A percentile compares a stretch with the other conserved stretches of the same genome.
phyloP scores from a whole-genome alignment of 1,140 invertebrate species.

The Monomorium pharaonis region DNA sequence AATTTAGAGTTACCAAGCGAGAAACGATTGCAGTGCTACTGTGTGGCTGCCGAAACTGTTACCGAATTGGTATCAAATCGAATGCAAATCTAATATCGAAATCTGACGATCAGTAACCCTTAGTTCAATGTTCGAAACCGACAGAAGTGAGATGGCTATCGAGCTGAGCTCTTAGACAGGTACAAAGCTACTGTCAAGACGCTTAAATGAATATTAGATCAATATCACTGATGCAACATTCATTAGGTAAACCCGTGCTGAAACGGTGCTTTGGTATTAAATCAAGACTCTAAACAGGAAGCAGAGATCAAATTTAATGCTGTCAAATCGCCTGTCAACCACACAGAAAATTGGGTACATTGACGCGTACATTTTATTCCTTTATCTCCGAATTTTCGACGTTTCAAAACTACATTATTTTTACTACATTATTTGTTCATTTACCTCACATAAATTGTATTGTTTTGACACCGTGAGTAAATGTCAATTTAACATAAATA shows the following conservation, averaged over 20 bases:
- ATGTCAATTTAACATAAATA: no score
- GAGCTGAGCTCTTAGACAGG: background rate
- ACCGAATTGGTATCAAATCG: background rate
- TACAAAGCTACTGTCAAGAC: background rate
- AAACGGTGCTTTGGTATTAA: background rate
- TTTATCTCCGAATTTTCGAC: no score
- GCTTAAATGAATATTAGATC: background rate
- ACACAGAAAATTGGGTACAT: no score
- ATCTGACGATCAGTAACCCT: background rate
- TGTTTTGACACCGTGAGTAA: no score
- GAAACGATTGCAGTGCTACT: background rate
- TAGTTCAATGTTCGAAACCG: background rate
- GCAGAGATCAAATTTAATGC: background rate
- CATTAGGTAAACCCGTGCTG: background rate
- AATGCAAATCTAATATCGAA: conserved; percentile 27
- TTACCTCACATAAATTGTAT: no score
- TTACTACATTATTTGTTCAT: no score
- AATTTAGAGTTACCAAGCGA: conserved; percentile 43
- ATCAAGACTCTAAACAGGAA: background rate
- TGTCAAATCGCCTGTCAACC: background rate
- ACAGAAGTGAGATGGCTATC: background rate
- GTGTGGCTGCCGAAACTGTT: background rate
- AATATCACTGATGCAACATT: background rate
- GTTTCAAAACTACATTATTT: no score
- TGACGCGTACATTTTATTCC: no score